phyloP scores from a whole-genome alignment of 2,888 invertebrate species.

The Caradrina clavipalpis region DNA sequence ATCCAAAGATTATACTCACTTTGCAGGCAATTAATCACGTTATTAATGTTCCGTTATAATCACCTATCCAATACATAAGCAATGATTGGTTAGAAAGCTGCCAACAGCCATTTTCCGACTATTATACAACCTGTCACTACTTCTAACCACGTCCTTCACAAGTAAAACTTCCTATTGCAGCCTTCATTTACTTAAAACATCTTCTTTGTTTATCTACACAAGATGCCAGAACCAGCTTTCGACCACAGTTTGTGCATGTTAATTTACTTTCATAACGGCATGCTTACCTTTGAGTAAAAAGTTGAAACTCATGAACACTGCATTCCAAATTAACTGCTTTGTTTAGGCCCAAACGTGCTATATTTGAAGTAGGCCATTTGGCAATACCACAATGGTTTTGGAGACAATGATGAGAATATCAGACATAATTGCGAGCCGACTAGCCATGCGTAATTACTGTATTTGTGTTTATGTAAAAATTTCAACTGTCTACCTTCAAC shows the following conservation, averaged over 20 bases:
- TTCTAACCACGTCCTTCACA: constrained; percentile 24
- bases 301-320: constrained; percentile 42
- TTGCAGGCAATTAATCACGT: background rate
- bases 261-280: constrained; percentile 59
- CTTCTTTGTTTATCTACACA: constrained; percentile 42
- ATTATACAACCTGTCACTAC: constrained; percentile 4
- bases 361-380: constrained; percentile 61
- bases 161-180: constrained; percentile 24
- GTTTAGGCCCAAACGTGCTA: constrained; percentile 43
- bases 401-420: constrained; percentile 60
- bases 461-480: constrained; percentile 26
- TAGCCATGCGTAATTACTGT: constrained; percentile 36
- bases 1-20: background rate
- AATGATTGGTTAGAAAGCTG: background rate
- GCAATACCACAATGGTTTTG: constrained; percentile 50
- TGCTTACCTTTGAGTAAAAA: constrained; percentile 24
- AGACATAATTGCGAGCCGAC: constrained; percentile 38
- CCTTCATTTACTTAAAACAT: constrained; percentile 38
- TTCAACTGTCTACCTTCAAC: background rate
- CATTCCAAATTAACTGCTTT: constrained; percentile 53
- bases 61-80: background rate
- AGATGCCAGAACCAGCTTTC: constrained; percentile 35
- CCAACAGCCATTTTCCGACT: background rate
- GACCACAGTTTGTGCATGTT: constrained; percentile 48
- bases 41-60: too few species aligned